These are phyloP conservation scores for Catharus ustulatus DNA, from an alignment of 2,797 vertebrate species.

Conservation along the genomic window DNA sequence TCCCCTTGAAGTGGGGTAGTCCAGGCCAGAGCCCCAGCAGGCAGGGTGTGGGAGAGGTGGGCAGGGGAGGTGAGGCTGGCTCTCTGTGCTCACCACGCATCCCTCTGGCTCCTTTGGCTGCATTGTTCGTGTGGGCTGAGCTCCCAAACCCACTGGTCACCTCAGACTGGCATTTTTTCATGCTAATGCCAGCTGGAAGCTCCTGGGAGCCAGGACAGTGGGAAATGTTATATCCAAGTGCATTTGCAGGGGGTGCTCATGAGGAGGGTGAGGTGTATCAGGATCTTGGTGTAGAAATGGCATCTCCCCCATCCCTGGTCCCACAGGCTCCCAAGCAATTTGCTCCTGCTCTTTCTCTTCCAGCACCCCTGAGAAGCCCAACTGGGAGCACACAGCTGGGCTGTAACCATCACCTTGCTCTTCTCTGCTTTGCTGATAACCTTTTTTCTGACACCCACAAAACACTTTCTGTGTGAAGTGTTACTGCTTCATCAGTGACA, in stretches of 20 bases:
- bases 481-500: background rate
- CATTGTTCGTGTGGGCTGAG: fast-evolving
- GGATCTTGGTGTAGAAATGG: background rate
- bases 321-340: background rate
- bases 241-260: fast-evolving
- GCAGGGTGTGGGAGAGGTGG: background rate
- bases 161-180: background rate
- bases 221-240: background rate
- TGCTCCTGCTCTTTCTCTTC: background rate
- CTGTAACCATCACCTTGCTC: background rate
- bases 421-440: background rate
- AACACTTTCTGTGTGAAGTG: fast-evolving
- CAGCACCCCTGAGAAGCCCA: fast-evolving
- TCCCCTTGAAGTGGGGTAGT: background rate
- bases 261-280: background rate
- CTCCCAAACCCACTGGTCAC: background rate
- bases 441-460: background rate
- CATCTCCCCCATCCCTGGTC: background rate
- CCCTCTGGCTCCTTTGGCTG: background rate
- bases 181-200: background rate
- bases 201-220: background rate
- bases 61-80: background rate
- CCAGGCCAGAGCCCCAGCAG: fast-evolving
- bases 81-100: background rate
- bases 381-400: fast-evolving